phyloP scores from a whole-genome alignment of 92 coral and sea anemone genomes.

The Virgularia gustaviana region DNA sequence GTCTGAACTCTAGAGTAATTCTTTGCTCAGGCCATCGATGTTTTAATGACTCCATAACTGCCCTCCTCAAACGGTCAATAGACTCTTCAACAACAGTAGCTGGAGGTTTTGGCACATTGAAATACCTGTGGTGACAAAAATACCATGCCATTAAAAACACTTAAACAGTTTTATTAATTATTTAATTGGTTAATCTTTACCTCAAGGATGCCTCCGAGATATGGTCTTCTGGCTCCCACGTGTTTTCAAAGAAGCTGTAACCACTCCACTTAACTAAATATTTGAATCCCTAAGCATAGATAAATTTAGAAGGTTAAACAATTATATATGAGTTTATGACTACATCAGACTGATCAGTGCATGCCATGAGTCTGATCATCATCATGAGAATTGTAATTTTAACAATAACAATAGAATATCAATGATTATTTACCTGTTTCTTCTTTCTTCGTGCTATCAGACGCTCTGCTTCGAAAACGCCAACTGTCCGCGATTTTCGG shows the following conservation, averaged over 20 bases:
- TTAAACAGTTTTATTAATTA: too few relatives aligned
- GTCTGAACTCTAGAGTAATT: conserved; percentile 24
- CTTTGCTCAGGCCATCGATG: conserved; percentile 41
- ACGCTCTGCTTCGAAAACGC: conserved; percentile 28
- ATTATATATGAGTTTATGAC: neutral
- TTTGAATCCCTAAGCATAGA: conserved; percentile 16
- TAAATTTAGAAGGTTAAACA: neutral
- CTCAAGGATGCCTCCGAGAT: neutral
- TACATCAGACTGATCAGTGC: too few relatives aligned
- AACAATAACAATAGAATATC: neutral
- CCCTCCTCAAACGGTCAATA: conserved; percentile 47
- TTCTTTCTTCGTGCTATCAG: conserved; percentile 29
- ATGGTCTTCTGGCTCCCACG: conserved; percentile 42
- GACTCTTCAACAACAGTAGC: neutral
- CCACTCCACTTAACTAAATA: conserved; percentile 39
- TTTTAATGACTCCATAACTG: conserved; percentile 31
- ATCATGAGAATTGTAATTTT: neutral
- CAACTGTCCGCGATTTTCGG: conserved; percentile 10
- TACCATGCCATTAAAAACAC: too few relatives aligned
- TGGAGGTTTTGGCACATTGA: neutral
- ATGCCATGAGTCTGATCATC: neutral
- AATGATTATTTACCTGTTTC: conserved; percentile 15
- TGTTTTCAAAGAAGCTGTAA: conserved; percentile 40
- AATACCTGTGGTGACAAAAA: too few relatives aligned
- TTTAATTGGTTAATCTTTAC: too few relatives aligned